These are phyloP conservation scores for Aphidoletes aphidimyza DNA, from an alignment of 2,888 invertebrate genomes.

Conservation along the genomic window DNA sequence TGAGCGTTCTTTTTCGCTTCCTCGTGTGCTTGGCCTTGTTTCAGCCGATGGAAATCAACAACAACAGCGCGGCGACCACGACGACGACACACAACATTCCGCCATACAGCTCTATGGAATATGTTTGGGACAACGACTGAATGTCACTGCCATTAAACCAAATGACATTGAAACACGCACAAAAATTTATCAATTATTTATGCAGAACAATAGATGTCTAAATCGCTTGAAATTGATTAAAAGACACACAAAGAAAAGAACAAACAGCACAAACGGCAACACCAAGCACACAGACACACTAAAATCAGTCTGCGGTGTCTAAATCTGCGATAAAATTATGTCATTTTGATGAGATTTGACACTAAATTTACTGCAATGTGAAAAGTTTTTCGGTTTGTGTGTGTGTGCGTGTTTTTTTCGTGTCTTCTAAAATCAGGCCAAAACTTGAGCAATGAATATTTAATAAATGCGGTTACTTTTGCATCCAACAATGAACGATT, in stretches of 20 bases:
- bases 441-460: conserved; percentile 27
- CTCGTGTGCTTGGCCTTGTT: conserved; percentile 29
- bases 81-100: background rate
- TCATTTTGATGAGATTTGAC: conserved; percentile 42
- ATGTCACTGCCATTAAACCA: conserved; percentile 31
- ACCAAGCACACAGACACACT: too few species aligned
- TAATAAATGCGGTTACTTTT: background rate
- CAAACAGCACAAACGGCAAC: background rate
- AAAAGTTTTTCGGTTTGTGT: conserved; percentile 20
- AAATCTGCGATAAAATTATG: conserved; percentile 2
- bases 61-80: too few species aligned
- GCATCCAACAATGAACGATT: background rate
- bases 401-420: too few species aligned
- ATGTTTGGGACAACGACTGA: conserved; percentile 11
- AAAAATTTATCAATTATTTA: conserved; percentile 8
- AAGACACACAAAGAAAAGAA: background rate
- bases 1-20: background rate
- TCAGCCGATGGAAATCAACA: conserved; percentile 16
- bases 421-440: background rate
- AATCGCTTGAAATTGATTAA: conserved; percentile 9
- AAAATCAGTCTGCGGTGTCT: background rate
- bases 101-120: background rate
- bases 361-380: conserved; percentile 23
- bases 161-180: conserved; percentile 49
- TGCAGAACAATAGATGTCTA: background rate